Evolutionary conservation across 1,140 invertebrate species (phyloP).

Genomic region (Drosophila murphyi): DNA sequence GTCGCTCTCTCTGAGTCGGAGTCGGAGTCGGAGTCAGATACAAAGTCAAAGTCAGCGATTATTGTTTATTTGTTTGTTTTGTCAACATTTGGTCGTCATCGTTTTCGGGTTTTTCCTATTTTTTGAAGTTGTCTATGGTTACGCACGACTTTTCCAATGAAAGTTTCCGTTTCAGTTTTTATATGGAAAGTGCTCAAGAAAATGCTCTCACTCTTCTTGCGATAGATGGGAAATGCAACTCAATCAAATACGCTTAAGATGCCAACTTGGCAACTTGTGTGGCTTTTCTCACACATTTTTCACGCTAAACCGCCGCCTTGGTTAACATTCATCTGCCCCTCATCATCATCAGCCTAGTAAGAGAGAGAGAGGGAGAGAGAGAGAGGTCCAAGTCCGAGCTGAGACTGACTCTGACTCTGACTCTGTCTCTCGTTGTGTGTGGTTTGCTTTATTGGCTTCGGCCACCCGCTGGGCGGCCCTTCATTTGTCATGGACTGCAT

Average conservation of each 20-base stretch:
- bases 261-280: constrained; percentile 63
- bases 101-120: constrained; percentile 12
- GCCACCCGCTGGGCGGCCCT: constrained; percentile 68
- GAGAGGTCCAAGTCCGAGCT: not conserved
- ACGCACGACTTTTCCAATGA: constrained; percentile 59
- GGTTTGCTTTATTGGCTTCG: constrained; percentile 65
- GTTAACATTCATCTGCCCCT: not conserved
- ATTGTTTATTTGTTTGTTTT: constrained; percentile 78
- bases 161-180: constrained; percentile 59
- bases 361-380: not conserved
- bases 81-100: constrained; percentile 68
- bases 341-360: no score
- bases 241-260: constrained; percentile 62
- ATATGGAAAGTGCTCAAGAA: constrained; percentile 32
- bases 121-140: constrained; percentile 72
- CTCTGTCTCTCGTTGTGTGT: constrained; percentile 34
- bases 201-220: not conserved
- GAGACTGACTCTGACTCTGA: not conserved
- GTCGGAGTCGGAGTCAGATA: no score
- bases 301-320: constrained; percentile 50
- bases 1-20: constrained; percentile 3
- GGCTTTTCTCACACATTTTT: constrained; percentile 80
- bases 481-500: constrained; percentile 67
- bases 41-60: constrained; percentile 26
- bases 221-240: constrained; percentile 65